Evolutionary conservation across 2,888 invertebrate genomes (phyloP).

Genomic region (Sphaeridia pumilis): DNA sequence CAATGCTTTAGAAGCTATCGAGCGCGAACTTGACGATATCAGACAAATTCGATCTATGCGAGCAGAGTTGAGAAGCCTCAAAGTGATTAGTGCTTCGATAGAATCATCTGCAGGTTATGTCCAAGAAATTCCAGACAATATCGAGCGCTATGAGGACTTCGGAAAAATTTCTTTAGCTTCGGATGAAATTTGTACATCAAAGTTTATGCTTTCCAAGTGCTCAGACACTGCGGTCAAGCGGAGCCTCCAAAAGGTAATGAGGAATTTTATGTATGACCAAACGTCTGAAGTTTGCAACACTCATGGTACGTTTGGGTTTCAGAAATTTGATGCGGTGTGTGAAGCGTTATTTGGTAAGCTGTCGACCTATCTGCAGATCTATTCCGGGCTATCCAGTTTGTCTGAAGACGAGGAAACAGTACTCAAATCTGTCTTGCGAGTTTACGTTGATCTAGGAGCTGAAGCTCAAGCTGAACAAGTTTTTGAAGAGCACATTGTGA

Average conservation of each 20-base stretch:
- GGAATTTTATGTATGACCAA: neutral
- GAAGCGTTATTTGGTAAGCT: conserved; percentile 21
- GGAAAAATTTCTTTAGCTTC: conserved; percentile 21
- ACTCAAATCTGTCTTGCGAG: conserved; percentile 24
- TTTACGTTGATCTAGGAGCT: conserved; percentile 30
- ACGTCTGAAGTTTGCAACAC: neutral
- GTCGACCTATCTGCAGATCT: conserved; percentile 18
- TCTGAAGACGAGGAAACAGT: conserved; percentile 3
- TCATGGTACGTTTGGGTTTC: conserved; percentile 13
- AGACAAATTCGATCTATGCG: conserved; percentile 20
- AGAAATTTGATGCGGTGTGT: conserved; percentile 22
- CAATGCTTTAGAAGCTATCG: conserved; percentile 20
- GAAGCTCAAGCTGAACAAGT: conserved; percentile 28
- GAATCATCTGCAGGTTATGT: conserved; percentile 27
- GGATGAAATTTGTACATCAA: conserved; percentile 30
- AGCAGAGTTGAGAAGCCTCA: conserved; percentile 24
- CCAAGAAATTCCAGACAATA: conserved; percentile 19
- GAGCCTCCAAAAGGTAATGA: conserved; percentile 6
- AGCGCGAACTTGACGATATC: conserved; percentile 22
- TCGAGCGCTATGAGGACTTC: conserved; percentile 22
- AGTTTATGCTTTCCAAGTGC: conserved; percentile 23
- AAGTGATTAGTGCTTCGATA: conserved; percentile 21
- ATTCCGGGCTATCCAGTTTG: conserved; percentile 9
- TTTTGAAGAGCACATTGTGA: conserved; percentile 25
- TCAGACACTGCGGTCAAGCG: conserved; percentile 4